Percentiles rank a stretch among this genome's conserved stretches.
phyloP scores from a whole-genome alignment of 2,113 vertebrate species.

The Delphinus delphis region DNA sequence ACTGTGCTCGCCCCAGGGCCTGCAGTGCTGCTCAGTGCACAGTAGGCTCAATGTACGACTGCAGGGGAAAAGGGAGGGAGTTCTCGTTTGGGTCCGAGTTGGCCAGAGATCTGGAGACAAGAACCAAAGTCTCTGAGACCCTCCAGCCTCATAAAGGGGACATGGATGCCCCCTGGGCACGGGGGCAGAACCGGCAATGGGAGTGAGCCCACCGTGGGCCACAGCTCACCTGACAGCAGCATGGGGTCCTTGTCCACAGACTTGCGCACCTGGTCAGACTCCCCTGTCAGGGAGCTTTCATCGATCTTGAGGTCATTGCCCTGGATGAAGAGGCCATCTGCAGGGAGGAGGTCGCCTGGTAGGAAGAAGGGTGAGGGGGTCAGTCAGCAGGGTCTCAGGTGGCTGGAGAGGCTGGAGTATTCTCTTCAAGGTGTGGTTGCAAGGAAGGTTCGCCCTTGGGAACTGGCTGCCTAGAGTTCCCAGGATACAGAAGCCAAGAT shows the following conservation, averaged over 20 bases:
- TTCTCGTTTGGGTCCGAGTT: background rate
- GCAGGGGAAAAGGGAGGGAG: background rate
- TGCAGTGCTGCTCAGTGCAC: background rate
- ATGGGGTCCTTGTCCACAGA: constrained; percentile 96
- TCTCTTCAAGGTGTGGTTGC: no score
- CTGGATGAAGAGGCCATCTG: constrained; percentile 97
- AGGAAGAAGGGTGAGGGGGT: background rate
- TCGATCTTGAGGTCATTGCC: constrained; percentile 99
- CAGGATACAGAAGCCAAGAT: background rate
- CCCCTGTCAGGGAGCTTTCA: constrained; percentile 97
- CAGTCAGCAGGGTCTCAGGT: background rate
- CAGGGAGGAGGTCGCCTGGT: constrained; percentile 95
- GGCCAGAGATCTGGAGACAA: background rate
- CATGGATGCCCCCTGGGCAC: accelerated
- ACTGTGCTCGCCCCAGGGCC: background rate
- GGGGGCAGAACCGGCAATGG: accelerated
- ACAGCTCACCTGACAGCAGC: constrained; percentile 94
- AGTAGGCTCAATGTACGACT: background rate
- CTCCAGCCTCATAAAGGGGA: background rate
- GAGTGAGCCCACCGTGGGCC: accelerated
- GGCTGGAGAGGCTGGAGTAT: background rate
- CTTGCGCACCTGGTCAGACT: constrained; percentile 98
- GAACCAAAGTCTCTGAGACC: background rate
- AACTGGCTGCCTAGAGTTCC: no score
- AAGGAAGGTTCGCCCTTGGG: background rate